phyloP scores from a whole-genome alignment of 2,797 vertebrate genomes.

The Gambusia yucatana region DNA sequence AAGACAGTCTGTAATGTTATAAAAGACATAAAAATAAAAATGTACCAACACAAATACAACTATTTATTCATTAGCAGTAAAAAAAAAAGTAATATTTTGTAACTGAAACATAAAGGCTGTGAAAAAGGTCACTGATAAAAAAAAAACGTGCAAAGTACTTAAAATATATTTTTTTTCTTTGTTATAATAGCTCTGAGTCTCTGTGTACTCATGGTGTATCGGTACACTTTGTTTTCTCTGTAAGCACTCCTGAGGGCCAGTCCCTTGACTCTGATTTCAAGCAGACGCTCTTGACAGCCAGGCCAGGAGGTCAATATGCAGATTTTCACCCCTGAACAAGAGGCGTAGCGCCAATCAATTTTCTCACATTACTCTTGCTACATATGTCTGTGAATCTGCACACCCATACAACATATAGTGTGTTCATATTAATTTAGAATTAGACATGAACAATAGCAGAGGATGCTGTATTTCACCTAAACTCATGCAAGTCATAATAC shows the following conservation, averaged over 20 bases:
- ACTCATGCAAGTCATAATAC: conserved; percentile 19
- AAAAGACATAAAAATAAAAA: conserved; percentile 9
- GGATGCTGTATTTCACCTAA: conserved; percentile 57
- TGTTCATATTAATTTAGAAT: conserved; percentile 58
- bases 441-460: conserved; percentile 56
- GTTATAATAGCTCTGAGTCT: conserved; percentile 6
- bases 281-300: conserved; percentile 60
- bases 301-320: conserved; percentile 75
- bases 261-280: conserved; percentile 46
- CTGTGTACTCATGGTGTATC: conserved; percentile 30
- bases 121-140: not conserved
- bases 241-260: conserved; percentile 47
- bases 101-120: not conserved
- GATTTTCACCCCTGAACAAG: conserved; percentile 74
- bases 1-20: not conserved
- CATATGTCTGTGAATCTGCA: conserved; percentile 68
- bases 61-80: not conserved
- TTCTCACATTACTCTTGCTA: conserved; percentile 75
- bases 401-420: conserved; percentile 52
- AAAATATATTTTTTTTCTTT: not conserved
- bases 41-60: not conserved
- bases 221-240: conserved; percentile 50
- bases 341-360: conserved; percentile 71
- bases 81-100: not conserved
- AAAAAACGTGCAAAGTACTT: not conserved